Evolutionary conservation across 1,140 invertebrate genomes (phyloP).

Genomic region (Elysia chlorotica): DNA sequence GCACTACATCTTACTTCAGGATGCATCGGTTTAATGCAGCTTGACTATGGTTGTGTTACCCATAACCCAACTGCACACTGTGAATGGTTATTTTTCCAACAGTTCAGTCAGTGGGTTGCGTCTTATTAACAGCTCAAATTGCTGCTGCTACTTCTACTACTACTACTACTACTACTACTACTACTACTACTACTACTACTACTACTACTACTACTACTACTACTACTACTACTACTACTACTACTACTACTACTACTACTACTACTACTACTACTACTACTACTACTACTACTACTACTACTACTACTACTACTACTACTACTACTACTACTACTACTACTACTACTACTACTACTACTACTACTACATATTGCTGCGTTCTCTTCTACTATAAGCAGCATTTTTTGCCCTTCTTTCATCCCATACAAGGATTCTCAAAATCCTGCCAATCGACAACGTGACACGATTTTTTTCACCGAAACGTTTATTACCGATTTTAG

Average conservation of each 20-base stretch:
- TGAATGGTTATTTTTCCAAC: too few relatives aligned
- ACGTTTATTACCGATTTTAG: too few relatives aligned
- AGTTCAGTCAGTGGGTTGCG: too few relatives aligned
- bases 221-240: neutral
- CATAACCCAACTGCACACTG: too few relatives aligned
- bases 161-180: neutral
- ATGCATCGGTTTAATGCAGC: too few relatives aligned
- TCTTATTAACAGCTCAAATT: too few relatives aligned
- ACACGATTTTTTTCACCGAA: too few relatives aligned
- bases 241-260: neutral
- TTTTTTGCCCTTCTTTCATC: too few relatives aligned
- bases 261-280: neutral
- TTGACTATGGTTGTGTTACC: too few relatives aligned
- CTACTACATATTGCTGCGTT: neutral
- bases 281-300: neutral
- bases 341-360: neutral
- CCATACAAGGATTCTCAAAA: too few relatives aligned
- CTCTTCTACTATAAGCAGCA: neutral
- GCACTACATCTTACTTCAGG: too few relatives aligned
- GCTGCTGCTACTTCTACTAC: neutral
- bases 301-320: neutral
- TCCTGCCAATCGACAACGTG: too few relatives aligned
- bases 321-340: neutral
- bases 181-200: neutral
- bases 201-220: neutral